Base-by-base conservation (phyloP, 2,888 invertebrate species). In the Listrodromus nycthemerus region DNA sequence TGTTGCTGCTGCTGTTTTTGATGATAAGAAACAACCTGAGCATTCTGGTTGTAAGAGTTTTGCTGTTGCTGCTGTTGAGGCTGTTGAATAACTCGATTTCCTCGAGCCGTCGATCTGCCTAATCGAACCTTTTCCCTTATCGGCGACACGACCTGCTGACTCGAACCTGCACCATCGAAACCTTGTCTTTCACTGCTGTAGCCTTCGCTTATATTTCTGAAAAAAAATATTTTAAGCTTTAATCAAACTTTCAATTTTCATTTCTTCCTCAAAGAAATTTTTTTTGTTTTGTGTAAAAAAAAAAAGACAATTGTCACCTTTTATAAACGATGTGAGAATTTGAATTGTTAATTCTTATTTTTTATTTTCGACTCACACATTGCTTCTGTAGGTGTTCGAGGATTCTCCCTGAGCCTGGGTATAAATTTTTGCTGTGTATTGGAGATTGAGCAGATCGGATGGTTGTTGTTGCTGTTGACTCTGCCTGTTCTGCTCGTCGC, bases 401-500 rank as follows among this genome's bases (percentile, higher is more conserved):
- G 89, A 76, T 73, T 89, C 88, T 33, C 88, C 85, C 81, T 92
- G 91, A 13, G 91, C 73, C 69, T 93, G 92, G 73, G 91, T 90
- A 86, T 91, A 93, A 69, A 93, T 91, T 85, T 93, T 93, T 16
- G 92, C 90, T 10, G 93, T 91, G 78, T 93, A 93, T 80, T 93
- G 93, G 77, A 93, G 91, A 88, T 91, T 91, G 89, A 88, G 93
- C 85, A 92, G 90, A 89, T 84, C 88, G 0, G 84, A 27, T 16
- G 80, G 48, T 27, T 83, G 80, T 24, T 85, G 87, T 63, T 89
- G 89, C 16, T 87, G 85, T 48, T 70, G 86, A 45, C 88, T 78
- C 27, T 71, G 74, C 16, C 82, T 75, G n/a, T 41, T 67, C 19
- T 85, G 80, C 5, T 83, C 67, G 50, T 84, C 67, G 4, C 78